Base-by-base conservation (phyloP, 2,113 vertebrate species). In the Pomatorhinus ruficollis region DNA sequence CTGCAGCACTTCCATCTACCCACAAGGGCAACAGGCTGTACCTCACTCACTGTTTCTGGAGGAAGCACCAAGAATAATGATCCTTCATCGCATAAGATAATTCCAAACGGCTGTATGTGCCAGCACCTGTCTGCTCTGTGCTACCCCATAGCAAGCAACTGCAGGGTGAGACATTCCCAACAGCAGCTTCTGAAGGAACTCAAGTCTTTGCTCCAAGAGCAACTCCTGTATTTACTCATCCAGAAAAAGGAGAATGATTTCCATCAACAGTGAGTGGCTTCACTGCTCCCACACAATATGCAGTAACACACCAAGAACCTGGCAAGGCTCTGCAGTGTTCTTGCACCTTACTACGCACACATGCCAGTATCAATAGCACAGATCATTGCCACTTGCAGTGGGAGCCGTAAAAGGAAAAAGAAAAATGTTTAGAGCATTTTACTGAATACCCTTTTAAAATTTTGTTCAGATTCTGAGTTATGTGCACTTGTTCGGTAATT, bases 111-210 rank as follows among this genome's bases (percentile, higher is more conserved):
- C 35, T 76, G 15, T 3, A 9, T 14, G 35, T 31, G n/a, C n/a
- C 39, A 44, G 37, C 50, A 42, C 11, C 18, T 19, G 13, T 2
- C 27, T 3, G n/a, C 40, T 53, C 75, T 21, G 12, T 17, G n/a
- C 70, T 56, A 15, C 50, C 80, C 25, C 50, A 71, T 9, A 47
- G 25, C 47, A 83, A 22, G 1, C 12, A 69, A 0, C 56, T 30
- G 7, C 1, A 8, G 22, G 20, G 24, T 1, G 3, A 70, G 45
- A 63, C 12, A 8, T 1, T 1, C 6, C 37, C n/a, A 28, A 9
- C 33, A 77, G 53, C 23, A 93, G 59, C 83, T 74, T 44, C 80
- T 49, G 60, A 52, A 83, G 57, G 79, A 84, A 54, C 18, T 6
- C 15, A 52, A 50, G 31, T 5, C 83, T 72, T 37, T 66, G 60